phyloP scores from a whole-genome alignment of 2,888 invertebrate genomes.

The Ectropis crepuscularia region DNA sequence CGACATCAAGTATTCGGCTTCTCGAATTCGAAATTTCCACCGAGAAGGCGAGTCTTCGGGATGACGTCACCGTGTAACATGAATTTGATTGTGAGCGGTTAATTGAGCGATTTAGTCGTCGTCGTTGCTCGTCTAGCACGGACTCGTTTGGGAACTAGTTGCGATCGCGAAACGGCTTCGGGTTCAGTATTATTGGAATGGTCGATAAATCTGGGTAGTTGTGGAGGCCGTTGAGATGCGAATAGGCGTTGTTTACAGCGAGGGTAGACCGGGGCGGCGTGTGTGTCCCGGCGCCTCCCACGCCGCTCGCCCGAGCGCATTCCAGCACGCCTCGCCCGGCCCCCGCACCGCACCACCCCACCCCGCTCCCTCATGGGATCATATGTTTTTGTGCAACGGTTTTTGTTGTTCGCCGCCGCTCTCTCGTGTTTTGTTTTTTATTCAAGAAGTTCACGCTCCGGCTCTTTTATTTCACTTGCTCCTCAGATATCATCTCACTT shows the following conservation, averaged over 20 bases:
- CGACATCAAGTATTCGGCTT: slow-evolving; percentile 26
- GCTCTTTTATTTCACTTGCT: slow-evolving; percentile 77
- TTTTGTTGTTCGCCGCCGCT: slow-evolving; percentile 83
- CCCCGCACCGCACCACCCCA: slow-evolving; percentile 48
- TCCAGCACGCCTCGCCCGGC: slow-evolving; percentile 82
- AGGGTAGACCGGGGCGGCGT: slow-evolving; percentile 66
- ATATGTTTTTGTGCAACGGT: slow-evolving; percentile 85
- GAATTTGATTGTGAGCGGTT: slow-evolving; percentile 14
- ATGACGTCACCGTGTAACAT: slow-evolving; percentile 22
- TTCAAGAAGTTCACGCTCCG: slow-evolving; percentile 77
- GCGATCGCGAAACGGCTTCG: slow-evolving; percentile 19
- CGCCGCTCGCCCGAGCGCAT: slow-evolving; percentile 82
- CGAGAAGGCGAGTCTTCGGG: slow-evolving; percentile 1
- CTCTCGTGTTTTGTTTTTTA: slow-evolving; percentile 77
- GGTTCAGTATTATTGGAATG: slow-evolving; percentile 42
- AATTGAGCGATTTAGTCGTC: slow-evolving; percentile 8
- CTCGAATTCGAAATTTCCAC: slow-evolving; percentile 27
- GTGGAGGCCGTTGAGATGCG: slow-evolving; percentile 58
- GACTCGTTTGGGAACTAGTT: slow-evolving; percentile 24
- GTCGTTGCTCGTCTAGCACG: slow-evolving; percentile 19
- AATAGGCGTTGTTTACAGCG: slow-evolving; percentile 77
- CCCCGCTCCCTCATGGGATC: slow-evolving; percentile 80
- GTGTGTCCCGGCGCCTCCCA: slow-evolving; percentile 81
- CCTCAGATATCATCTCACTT: slow-evolving; percentile 67
- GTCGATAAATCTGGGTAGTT: slow-evolving; percentile 35